Conservation (phyloP, 2,113 vertebrate genomes). For the Sinocyclocheilus anophthalmus region DNA sequence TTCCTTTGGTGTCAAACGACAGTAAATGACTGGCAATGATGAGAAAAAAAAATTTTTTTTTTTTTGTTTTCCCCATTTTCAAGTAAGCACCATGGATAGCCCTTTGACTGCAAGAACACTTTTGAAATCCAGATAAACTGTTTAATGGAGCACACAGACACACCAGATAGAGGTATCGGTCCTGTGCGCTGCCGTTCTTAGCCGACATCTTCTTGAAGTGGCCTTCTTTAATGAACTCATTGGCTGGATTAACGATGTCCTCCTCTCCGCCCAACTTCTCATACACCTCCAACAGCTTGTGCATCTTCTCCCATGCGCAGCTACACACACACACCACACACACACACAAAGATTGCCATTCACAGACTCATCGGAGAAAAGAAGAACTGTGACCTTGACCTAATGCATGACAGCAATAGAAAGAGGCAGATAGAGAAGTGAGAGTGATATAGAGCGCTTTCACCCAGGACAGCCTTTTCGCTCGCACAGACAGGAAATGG, state of each 20-base stretch:
- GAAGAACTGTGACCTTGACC: neutral
- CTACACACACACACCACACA: neutral
- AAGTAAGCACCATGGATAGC: neutral
- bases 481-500: conserved; percentile 50
- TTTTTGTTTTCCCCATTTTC: too few relatives aligned
- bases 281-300: conserved; percentile 94
- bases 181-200: conserved; percentile 92
- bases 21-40: neutral
- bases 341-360: neutral
- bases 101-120: neutral
- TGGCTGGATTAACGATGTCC: conserved; percentile 96
- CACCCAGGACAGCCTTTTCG: neutral
- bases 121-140: neutral
- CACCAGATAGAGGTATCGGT: conserved; percentile 95
- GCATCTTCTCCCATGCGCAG: conserved; percentile 94
- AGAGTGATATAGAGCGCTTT: neutral
- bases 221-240: conserved; percentile 97
- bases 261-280: conserved; percentile 93
- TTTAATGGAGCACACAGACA: conserved; percentile 52
- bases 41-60: too few relatives aligned
- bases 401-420: neutral
- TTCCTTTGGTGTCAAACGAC: neutral
- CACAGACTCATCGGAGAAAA: neutral
- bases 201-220: conserved; percentile 96
- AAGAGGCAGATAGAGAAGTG: neutral